Base-by-base conservation (phyloP, 2,797 vertebrate genomes). In the Aphelocoma californica region DNA sequence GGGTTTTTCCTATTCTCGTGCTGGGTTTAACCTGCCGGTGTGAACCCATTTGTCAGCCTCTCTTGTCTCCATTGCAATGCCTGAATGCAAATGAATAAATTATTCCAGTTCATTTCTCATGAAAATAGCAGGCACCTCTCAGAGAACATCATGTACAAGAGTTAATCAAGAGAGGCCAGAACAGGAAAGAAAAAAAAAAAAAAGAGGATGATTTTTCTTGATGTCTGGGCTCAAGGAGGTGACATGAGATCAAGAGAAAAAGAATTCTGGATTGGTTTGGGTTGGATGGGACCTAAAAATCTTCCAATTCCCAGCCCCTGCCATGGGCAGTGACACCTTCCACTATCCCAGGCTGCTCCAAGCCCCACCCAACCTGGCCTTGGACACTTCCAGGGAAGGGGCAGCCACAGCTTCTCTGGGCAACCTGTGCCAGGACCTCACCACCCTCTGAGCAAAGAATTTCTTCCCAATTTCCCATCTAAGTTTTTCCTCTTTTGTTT, bases 11-110 rank as follows among this genome's bases (percentile, higher is more conserved):
- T 61, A 3, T 58, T 70, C 14, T 56, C 47, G 5, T 65, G 62
- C 24, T 0, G 3, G 23, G 13, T 90, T 91, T 74, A 65, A 70
- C 23, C 71, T 47, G 44, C 6, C 3, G 1, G 12, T 19, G 26
- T 32, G 65, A 78, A 53, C 18, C 38, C 67, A 70, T 93, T 86
- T 6, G 2, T 93, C 91, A 85, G 47, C 70, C 24, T 58, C 58
- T 65, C 44, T 38, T 54, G 18, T 48, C 86, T 50, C 14, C 58
- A 4, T 44, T 51, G 67, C 51, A 58, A 42, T 1, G 12, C 34
- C 72, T 91, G 85, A 93, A 71, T 70, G 72, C 51, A 69, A 69
- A 95, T 88, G 69, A 93, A 97, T 88, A 86, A 96, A 91, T 94
- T 48, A 96, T 81, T 51, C 50, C 84, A 54, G 40, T 62, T 94